phyloP scores from a whole-genome alignment of 2,888 invertebrate genomes.

The Yponomeuta evonymella region DNA sequence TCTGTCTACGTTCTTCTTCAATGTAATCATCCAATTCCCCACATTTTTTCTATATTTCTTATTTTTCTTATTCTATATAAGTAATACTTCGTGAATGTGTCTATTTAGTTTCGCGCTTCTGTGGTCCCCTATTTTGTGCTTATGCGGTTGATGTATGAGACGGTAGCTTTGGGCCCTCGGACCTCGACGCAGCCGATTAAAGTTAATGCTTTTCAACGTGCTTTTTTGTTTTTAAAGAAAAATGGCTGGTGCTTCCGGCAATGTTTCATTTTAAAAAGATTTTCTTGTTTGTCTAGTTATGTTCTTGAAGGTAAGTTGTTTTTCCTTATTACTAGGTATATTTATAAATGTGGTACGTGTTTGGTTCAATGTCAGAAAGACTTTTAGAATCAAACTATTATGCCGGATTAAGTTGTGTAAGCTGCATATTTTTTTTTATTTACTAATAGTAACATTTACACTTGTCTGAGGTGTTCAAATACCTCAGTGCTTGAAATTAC shows the following conservation, averaged over 20 bases:
- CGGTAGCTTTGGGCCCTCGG: constrained; percentile 21
- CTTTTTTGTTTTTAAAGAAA: constrained; percentile 10
- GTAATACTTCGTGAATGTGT: not conserved
- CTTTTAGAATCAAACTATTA: too few relatives aligned
- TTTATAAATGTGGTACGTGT: not conserved
- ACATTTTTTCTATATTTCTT: not conserved
- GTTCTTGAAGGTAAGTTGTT: not conserved
- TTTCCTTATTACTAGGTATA: not conserved
- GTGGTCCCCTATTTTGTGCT: not conserved
- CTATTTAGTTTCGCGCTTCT: not conserved
- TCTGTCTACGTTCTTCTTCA: too few relatives aligned
- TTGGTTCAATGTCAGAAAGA: not conserved
- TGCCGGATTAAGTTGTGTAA: too few relatives aligned
- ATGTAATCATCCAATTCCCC: not conserved
- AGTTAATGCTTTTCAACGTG: constrained; percentile 5
- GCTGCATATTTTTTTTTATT: too few relatives aligned
- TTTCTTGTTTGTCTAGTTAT: not conserved
- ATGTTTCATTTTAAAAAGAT: not conserved
- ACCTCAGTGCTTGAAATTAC: too few relatives aligned
- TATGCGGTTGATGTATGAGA: constrained; percentile 23
- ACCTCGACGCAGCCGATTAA: constrained; percentile 13
- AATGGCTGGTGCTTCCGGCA: not conserved
- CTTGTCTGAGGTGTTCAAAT: too few relatives aligned
- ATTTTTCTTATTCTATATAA: not conserved
- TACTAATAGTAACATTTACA: too few relatives aligned